A percentile compares a stretch with the other conserved stretches of the same genome.
Conservation (phyloP, 2,888 invertebrate species). For the Chromoteleia sp. region DNA sequence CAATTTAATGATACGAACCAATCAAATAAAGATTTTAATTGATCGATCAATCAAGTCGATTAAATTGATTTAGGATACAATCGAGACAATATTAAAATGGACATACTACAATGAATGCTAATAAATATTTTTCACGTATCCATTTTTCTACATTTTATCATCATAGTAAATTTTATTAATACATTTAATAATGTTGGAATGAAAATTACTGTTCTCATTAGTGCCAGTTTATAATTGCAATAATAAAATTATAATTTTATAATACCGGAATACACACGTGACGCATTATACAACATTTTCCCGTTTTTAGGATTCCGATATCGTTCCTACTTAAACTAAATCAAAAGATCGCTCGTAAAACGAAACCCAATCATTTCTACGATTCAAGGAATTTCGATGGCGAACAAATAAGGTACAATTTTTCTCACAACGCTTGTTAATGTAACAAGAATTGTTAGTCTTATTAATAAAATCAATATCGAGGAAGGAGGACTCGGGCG, state of each 20-base stretch:
- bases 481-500: conserved; percentile 29
- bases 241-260: no score
- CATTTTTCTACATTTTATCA: not conserved
- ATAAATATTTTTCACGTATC: not conserved
- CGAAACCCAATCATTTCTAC: no score
- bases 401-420: not conserved
- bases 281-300: not conserved
- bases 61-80: not conserved
- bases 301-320: not conserved
- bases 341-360: no score
- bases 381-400: no score
- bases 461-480: conserved; percentile 57
- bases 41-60: not conserved
- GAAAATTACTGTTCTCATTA: no score
- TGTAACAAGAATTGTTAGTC: no score
- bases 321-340: no score
- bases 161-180: no score
- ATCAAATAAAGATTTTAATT: not conserved
- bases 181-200: no score
- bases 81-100: not conserved
- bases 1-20: not conserved
- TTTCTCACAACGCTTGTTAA: no score
- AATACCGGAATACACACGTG: not conserved
- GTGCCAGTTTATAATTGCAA: not conserved
- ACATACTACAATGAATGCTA: no score